A percentile compares a stretch with the other conserved stretches of the same genome.
Evolutionary conservation across 2,888 invertebrate species (phyloP).

Genomic region (Oligia strigilis): DNA sequence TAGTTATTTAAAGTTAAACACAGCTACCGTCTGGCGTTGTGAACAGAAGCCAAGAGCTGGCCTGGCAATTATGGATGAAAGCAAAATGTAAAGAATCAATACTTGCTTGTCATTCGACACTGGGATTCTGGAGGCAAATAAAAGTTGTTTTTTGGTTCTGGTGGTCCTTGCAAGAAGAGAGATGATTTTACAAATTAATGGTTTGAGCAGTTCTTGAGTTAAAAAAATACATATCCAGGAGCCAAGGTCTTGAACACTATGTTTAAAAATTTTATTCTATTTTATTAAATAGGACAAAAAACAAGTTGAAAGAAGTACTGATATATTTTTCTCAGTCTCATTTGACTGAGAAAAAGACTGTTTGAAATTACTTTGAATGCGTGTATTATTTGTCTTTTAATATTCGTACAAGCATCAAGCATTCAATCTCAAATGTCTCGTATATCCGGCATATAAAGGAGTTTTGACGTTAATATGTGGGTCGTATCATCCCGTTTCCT

Average conservation of each 20-base stretch:
- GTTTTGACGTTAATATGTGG: conserved; percentile 55
- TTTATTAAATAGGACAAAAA: too few species aligned
- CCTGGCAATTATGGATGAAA: conserved; percentile 55
- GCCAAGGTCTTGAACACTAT: background rate
- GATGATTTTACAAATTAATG: conserved; percentile 34
- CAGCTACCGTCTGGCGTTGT: conserved; percentile 48
- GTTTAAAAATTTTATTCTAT: background rate
- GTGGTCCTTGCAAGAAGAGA: background rate
- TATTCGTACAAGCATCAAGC: conserved; percentile 31
- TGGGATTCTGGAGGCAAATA: conserved; percentile 39
- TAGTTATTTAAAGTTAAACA: conserved; percentile 17
- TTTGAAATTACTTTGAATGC: conserved; percentile 7
- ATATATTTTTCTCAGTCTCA: background rate
- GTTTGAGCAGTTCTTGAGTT: background rate
- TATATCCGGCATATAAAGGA: conserved; percentile 54
- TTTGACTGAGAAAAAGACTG: background rate
- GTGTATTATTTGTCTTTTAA: conserved; percentile 27
- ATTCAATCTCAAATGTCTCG: conserved; percentile 44
- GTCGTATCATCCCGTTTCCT: conserved; percentile 59
- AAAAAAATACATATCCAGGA: background rate
- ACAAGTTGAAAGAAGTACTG: background rate
- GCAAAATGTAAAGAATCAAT: conserved; percentile 54
- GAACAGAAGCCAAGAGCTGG: conserved; percentile 47
- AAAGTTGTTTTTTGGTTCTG: conserved; percentile 16
- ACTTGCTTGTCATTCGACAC: conserved; percentile 54